Conservation (phyloP, 2,797 vertebrate genomes). For the Staurois parvus region DNA sequence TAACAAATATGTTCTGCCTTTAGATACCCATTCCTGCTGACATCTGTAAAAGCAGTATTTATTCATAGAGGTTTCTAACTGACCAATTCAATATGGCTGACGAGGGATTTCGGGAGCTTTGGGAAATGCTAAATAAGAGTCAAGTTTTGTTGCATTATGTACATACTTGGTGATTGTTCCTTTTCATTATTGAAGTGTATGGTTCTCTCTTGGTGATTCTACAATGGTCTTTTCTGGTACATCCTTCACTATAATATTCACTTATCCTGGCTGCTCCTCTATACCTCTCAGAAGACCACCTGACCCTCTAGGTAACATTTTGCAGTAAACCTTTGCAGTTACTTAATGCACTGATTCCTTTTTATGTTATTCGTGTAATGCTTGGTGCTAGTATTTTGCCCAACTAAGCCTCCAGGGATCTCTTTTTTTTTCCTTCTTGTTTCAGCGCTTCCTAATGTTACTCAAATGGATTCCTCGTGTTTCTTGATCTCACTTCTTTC, state of each 20-base stretch:
- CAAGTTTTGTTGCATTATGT: neutral
- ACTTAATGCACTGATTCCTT: constrained; percentile 58
- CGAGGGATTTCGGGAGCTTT: neutral
- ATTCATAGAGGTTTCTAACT: neutral
- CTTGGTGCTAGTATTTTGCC: constrained; percentile 54
- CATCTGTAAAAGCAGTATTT: no score
- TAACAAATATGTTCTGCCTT: no score
- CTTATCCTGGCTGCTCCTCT: neutral
- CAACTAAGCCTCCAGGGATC: constrained; percentile 38
- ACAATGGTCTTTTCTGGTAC: constrained; percentile 1
- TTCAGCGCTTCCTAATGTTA: constrained; percentile 60
- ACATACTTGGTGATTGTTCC: neutral
- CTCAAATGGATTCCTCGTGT: constrained; percentile 61
- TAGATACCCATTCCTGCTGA: no score
- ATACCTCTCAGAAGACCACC: constrained; percentile 37
- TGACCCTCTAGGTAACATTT: constrained; percentile 39
- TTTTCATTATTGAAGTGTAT: neutral
- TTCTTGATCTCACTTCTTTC: constrained; percentile 56
- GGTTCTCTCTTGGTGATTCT: neutral
- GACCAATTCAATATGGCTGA: neutral
- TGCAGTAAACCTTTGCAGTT: constrained; percentile 32
- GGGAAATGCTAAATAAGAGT: neutral
- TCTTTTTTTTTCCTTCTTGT: constrained; percentile 35
- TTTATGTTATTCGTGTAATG: constrained; percentile 45
- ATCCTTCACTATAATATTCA: neutral